Evolutionary conservation across 2,113 vertebrate species (phyloP).

Genomic region (Eira barbara): DNA sequence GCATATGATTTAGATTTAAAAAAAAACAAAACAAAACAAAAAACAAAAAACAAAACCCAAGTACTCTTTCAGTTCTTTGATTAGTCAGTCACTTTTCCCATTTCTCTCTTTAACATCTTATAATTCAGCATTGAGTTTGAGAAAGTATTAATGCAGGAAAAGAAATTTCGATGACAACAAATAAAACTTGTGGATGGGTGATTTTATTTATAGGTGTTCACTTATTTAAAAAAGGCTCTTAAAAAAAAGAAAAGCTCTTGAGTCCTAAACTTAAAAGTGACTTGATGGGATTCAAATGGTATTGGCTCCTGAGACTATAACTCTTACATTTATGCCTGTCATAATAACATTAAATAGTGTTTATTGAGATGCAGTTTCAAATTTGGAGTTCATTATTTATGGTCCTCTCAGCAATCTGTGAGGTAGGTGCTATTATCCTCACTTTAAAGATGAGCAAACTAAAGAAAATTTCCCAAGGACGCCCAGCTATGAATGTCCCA

Average conservation of each 20-base stretch:
- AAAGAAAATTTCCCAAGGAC: not conserved
- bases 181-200: not conserved
- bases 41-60: not conserved
- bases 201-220: not conserved
- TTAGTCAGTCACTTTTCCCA: not conserved
- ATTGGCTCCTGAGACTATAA: not conserved
- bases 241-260: not conserved
- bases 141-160: not conserved
- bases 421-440: not conserved
- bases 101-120: not conserved
- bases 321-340: not conserved
- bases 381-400: not conserved
- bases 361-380: not conserved
- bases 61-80: not conserved
- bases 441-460: not conserved
- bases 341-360: not conserved
- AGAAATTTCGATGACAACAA: not conserved
- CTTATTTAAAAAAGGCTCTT: not conserved
- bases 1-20: not conserved
- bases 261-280: not conserved
- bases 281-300: not conserved
- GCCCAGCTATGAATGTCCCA: not conserved
- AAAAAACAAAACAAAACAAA: too few species aligned
- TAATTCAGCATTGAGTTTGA: not conserved
- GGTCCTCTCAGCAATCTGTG: not conserved